phyloP scores from a whole-genome alignment of 1,140 invertebrate genomes.

The Zaprionus ghesquierei region DNA sequence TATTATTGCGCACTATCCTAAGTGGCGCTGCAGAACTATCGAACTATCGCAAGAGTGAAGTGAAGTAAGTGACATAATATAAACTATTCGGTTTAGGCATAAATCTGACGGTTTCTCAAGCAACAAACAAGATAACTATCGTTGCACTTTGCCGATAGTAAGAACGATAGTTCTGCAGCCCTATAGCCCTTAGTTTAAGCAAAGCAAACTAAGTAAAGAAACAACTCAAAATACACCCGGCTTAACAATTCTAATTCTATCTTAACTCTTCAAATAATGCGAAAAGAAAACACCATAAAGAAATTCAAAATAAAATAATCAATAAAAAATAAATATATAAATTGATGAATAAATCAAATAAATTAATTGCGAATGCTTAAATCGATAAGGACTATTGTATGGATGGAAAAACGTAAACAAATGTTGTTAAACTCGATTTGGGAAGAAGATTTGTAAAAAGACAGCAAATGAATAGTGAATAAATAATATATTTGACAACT shows the following conservation, averaged over 20 bases:
- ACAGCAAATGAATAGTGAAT: conserved; percentile 66
- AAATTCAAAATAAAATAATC: conserved; percentile 18
- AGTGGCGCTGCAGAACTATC: not conserved
- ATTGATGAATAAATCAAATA: conserved; percentile 20
- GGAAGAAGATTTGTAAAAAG: conserved; percentile 59
- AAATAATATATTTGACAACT: conserved; percentile 68
- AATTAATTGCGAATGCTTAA: conserved; percentile 28
- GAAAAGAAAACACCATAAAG: conserved; percentile 8
- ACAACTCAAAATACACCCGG: conserved; percentile 7
- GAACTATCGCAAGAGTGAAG: not conserved
- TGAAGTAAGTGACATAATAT: not conserved
- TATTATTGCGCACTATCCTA: conserved; percentile 21
- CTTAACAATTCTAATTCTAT: conserved; percentile 11
- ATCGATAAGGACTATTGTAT: conserved; percentile 18
- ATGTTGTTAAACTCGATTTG: conserved; percentile 56
- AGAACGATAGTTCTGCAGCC: not conserved
- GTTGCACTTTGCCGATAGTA: not conserved
- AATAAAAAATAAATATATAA: conserved; percentile 18
- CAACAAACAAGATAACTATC: not conserved
- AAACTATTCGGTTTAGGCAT: not conserved
- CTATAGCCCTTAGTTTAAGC: conserved; percentile 8
- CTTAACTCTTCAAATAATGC: not conserved
- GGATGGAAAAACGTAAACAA: conserved; percentile 34
- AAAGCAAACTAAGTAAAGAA: conserved; percentile 28
- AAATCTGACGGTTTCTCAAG: not conserved